A percentile compares a stretch with the other conserved stretches of the same genome.
phyloP scores from a whole-genome alignment of 2,797 vertebrate genomes.

The Gymnodraco acuticeps region DNA sequence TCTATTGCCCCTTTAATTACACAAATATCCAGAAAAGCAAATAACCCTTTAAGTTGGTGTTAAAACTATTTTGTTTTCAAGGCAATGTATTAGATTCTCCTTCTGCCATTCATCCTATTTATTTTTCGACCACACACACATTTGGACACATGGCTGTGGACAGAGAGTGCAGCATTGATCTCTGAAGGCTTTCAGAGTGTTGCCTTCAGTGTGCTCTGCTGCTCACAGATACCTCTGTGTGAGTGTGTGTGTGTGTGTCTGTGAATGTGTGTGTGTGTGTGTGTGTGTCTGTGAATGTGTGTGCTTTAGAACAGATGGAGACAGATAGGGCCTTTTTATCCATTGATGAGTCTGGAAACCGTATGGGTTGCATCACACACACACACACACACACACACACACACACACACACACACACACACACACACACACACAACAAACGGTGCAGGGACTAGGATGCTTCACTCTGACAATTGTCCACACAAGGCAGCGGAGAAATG shows the following conservation, averaged over 20 bases:
- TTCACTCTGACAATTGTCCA: conserved; percentile 48
- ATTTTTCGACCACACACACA: neutral
- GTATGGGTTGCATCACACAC: conserved; percentile 46
- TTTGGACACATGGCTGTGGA: conserved; percentile 7
- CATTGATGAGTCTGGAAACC: conserved; percentile 62
- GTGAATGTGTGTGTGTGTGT: conserved; percentile 18
- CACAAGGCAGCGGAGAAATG: conserved; percentile 40
- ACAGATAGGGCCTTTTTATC: conserved; percentile 70
- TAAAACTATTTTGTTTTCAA: neutral
- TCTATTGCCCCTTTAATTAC: too few species aligned
- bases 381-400: conserved; percentile 13
- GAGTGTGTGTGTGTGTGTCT: conserved; percentile 15
- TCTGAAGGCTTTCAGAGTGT: conserved; percentile 52
- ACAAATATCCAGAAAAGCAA: neutral
- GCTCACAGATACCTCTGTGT: conserved; percentile 57
- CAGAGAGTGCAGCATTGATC: conserved; percentile 39
- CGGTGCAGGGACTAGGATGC: conserved; percentile 32
- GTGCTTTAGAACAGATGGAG: conserved; percentile 64
- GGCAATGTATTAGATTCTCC: neutral
- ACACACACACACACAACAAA: conserved; percentile 33
- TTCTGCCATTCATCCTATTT: conserved; percentile 14
- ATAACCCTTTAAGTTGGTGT: neutral
- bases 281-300: conserved; percentile 29
- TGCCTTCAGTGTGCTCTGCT: conserved; percentile 62
- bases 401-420: conserved; percentile 24